Conservation (phyloP, 2,113 vertebrate species). For the Electrona antarctica region DNA sequence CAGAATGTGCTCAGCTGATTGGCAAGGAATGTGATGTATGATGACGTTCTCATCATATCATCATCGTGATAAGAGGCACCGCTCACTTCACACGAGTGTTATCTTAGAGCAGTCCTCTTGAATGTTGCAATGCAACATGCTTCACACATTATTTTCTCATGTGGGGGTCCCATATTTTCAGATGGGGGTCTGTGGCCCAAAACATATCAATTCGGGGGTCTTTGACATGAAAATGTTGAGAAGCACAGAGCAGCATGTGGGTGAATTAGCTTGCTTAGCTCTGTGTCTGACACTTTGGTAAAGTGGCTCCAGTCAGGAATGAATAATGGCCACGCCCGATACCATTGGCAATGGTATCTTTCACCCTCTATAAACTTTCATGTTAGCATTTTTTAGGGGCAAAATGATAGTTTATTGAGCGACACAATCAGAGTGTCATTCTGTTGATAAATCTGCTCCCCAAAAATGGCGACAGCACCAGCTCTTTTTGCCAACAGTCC, state of each 20-base stretch:
- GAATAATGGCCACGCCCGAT: constrained; percentile 23
- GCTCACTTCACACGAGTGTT: too few species aligned
- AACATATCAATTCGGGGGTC: too few species aligned
- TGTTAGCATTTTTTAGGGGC: constrained; percentile 28
- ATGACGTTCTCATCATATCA: too few species aligned
- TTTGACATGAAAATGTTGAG: too few species aligned
- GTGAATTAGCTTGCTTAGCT: constrained; percentile 31
- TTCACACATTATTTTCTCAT: too few species aligned
- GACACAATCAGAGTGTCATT: constrained; percentile 14
- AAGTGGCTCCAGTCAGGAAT: constrained; percentile 29
- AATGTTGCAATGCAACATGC: too few species aligned
- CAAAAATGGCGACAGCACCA: constrained; percentile 12
- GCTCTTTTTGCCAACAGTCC: constrained; percentile 16
- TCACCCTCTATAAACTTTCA: constrained; percentile 36
- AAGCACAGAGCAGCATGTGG: constrained; percentile 1
- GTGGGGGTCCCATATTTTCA: too few species aligned
- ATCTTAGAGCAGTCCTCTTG: too few species aligned
- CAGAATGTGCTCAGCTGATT: too few species aligned
- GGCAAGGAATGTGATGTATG: too few species aligned
- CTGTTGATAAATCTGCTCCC: constrained; percentile 34
- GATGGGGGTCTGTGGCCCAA: too few species aligned
- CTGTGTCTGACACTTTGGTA: constrained; percentile 40
- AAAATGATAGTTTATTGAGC: constrained; percentile 39
- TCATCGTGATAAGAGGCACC: too few species aligned
- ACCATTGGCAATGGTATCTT: constrained; percentile 20